Conservation (phyloP, 2,113 vertebrate species). For the Sinosuthora webbiana region DNA sequence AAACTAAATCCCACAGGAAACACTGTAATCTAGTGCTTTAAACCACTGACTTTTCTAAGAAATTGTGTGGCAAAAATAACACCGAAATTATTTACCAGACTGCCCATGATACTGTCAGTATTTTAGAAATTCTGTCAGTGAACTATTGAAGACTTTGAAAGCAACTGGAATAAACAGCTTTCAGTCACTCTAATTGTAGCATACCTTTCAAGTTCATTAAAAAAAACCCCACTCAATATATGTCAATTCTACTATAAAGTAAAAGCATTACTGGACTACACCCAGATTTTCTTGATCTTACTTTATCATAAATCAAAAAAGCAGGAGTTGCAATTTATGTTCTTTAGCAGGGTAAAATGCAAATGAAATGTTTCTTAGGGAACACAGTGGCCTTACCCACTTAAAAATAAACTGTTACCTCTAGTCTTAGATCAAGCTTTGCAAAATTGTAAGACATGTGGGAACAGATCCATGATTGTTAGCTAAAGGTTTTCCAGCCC, state of each 20-base stretch:
- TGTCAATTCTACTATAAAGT: neutral
- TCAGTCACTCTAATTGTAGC: neutral
- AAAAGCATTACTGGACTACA: conserved; percentile 25
- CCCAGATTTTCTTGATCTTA: neutral
- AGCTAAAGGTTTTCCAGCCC: neutral
- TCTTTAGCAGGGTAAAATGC: neutral
- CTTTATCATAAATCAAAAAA: neutral
- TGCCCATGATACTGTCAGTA: neutral
- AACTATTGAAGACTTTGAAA: neutral
- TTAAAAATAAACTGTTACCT: neutral
- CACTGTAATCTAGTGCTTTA: neutral
- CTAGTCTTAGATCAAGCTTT: neutral
- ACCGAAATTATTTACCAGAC: neutral
- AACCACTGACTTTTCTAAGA: neutral
- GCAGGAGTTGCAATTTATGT: neutral
- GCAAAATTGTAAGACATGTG: neutral
- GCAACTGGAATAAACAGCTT: neutral
- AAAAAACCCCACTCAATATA: neutral
- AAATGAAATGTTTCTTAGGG: neutral
- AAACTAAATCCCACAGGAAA: neutral
- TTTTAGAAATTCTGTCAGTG: neutral
- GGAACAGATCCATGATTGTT: neutral
- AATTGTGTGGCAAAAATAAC: neutral
- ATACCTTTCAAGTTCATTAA: neutral
- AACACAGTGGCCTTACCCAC: neutral